Evolutionary conservation across 2,797 vertebrate genomes (phyloP), one percentile per base, ranked within the genome.

Genomic region (Tauraco hartlaubi): DNA sequence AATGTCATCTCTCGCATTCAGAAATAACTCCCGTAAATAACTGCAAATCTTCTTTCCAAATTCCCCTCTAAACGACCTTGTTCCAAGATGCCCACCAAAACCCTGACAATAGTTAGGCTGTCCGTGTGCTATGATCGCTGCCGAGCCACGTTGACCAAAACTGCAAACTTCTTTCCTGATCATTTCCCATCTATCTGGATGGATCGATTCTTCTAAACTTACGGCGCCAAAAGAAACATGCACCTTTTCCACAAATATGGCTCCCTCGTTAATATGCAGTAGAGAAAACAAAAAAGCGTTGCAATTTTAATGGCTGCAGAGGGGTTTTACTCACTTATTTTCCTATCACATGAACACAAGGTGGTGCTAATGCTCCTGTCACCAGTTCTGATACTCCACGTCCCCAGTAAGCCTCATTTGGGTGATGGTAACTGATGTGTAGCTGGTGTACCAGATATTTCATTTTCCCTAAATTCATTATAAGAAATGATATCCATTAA

Each of bases 351-450:
- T 51, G 95, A 81, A 96, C 96, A 96, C 96, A 95, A 95, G 96
- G 96, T 96, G 96, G 96, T 96, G 96, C 96, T 96, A 72, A 75
- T 75, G 95, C 88, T 96, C 96, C 96, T 96, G 88, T 91, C 94
- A 94, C 91, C 58, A 69, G 66, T 39, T n/a, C 77, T 2, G 23
- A 22, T n/a, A 26, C 76, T 29, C 52, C 52, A 31, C 74, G 63
- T 85, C 13, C 72, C 85, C 93, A 39, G 54, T 26, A 35, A 94
- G 41, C 33, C 64, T 63, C 35, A 6, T 86, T 56, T 56, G 74
- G 48, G 51, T 66, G 59, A 33, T 69, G 86, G 86, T 28, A 63
- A 55, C 26, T 16, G 33, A 26, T 8, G 23, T 6, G 35, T 33
- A 59, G 19, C 35, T 69, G 68, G 31, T 41, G 33, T 62, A n/a